Conservation (phyloP, 2,888 invertebrate species). For the Brachynemurus nebulosus region DNA sequence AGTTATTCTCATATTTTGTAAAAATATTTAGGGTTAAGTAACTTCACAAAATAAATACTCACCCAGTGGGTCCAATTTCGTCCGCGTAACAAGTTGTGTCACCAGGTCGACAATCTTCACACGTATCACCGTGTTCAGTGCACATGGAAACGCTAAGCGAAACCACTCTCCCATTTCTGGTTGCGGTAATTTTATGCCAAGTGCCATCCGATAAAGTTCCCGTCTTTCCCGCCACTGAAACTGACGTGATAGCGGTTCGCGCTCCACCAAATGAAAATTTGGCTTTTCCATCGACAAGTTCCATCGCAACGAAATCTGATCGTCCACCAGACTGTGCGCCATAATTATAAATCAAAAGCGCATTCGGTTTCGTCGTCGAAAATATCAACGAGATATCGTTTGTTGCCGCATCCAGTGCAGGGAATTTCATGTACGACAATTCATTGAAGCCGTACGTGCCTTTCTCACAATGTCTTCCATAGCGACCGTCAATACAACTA, state of each 20-base stretch:
- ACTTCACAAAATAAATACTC: conserved; percentile 28
- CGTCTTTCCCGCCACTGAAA: conserved; percentile 49
- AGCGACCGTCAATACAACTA: conserved; percentile 75
- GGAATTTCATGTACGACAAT: conserved; percentile 80
- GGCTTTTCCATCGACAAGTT: conserved; percentile 70
- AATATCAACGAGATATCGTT: conserved; percentile 86
- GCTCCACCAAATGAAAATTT: conserved; percentile 84
- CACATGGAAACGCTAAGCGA: conserved; percentile 72
- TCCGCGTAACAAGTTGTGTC: conserved; percentile 72
- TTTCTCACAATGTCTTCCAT: conserved; percentile 83
- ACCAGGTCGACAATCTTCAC: conserved; percentile 74
- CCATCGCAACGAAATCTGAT: conserved; percentile 86
- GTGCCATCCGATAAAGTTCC: conserved; percentile 66
- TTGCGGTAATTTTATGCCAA: conserved; percentile 87
- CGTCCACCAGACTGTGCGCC: conserved; percentile 77
- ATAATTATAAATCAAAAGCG: conserved; percentile 82
- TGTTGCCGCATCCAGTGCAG: conserved; percentile 70
- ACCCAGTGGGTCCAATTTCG: conserved; percentile 81
- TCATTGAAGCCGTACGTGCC: conserved; percentile 82
- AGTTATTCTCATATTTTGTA: too few relatives aligned
- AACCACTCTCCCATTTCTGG: conserved; percentile 76
- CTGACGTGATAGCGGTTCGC: conserved; percentile 72
- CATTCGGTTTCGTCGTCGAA: conserved; percentile 76
- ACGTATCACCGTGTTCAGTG: conserved; percentile 72
- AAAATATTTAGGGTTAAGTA: too few relatives aligned